phyloP scores from a whole-genome alignment of 2,113 vertebrate genomes.

The Phycodurus eques region DNA sequence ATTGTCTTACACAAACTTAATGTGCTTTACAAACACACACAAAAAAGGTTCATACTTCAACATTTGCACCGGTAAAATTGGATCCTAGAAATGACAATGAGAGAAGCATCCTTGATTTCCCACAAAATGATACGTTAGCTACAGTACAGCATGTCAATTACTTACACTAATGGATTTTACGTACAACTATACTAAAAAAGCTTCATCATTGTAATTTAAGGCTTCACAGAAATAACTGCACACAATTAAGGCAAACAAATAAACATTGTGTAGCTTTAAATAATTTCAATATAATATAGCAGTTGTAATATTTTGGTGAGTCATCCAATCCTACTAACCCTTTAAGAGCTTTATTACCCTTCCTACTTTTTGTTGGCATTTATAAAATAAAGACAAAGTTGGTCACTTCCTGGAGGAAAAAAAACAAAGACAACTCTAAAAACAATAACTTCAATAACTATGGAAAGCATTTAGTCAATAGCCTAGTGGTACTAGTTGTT shows the following conservation, averaged over 20 bases:
- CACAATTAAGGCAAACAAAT: conserved; percentile 7
- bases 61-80: background rate
- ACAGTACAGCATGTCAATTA: background rate
- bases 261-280: conserved; percentile 10
- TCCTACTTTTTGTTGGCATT: background rate
- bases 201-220: conserved; percentile 8
- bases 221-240: conserved; percentile 16
- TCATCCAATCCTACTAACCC: background rate
- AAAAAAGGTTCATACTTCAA: background rate
- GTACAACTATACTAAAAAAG: conserved; percentile 6
- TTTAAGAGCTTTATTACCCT: background rate
- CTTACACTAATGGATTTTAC: conserved; percentile 16
- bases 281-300: background rate
- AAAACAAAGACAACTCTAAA: background rate
- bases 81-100: background rate
- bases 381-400: background rate
- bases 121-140: background rate
- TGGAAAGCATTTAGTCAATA: background rate
- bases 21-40: conserved; percentile 19
- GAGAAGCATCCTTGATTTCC: background rate
- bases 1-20: conserved; percentile 3
- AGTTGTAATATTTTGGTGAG: background rate
- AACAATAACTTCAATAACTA: background rate
- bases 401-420: background rate
- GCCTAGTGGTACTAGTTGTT: background rate